Percentiles rank a stretch among this genome's conserved stretches.
These are phyloP conservation scores for Jacana jacana DNA, from an alignment of 2,113 vertebrate genomes.

Conservation along the genomic window DNA sequence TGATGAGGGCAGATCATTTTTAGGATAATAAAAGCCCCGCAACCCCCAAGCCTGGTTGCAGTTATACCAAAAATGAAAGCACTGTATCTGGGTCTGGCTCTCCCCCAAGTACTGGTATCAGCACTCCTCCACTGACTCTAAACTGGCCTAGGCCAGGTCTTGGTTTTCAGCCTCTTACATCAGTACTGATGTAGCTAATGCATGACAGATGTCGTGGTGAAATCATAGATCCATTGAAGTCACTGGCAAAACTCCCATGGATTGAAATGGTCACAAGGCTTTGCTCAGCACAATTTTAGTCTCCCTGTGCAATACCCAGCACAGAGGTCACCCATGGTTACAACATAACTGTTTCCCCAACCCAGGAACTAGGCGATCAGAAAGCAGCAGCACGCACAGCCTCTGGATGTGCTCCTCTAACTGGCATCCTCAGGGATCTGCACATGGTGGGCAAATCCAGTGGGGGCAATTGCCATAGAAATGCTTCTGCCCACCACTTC, in stretches of 20 bases:
- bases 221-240: conserved; percentile 33
- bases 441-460: background rate
- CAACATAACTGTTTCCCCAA: background rate
- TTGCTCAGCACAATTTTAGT: conserved; percentile 5
- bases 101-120: background rate
- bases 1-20: background rate
- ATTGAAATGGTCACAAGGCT: background rate
- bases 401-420: background rate
- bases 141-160: background rate
- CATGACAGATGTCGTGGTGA: conserved; percentile 20
- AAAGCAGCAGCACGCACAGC: background rate
- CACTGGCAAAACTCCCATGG: background rate
- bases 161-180: conserved; percentile 28
- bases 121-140: background rate
- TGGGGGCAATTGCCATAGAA: background rate
- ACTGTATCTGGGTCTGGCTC: background rate
- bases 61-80: background rate
- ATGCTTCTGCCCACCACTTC: background rate
- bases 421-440: background rate
- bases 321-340: background rate
- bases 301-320: background rate
- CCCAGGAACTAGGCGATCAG: background rate
- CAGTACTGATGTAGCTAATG: conserved; percentile 15
- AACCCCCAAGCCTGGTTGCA: background rate
- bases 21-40: background rate